phyloP scores from a whole-genome alignment of 2,113 vertebrate genomes.

The Cephalopterus ornatus region DNA sequence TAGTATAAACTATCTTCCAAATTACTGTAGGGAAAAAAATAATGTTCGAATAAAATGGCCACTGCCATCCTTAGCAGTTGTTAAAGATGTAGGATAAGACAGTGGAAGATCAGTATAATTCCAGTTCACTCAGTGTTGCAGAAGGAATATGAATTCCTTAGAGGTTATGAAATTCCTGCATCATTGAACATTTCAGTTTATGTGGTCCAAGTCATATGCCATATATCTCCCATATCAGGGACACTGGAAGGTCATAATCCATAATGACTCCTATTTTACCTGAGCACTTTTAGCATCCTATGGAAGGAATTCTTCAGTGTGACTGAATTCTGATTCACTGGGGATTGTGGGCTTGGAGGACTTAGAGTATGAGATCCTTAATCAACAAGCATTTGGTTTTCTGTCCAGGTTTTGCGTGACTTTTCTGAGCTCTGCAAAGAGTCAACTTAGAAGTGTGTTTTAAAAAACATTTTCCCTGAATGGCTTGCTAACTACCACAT shows the following conservation, averaged over 20 bases:
- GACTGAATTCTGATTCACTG: neutral
- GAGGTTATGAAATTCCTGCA: slow-evolving; percentile 28
- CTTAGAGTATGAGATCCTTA: neutral
- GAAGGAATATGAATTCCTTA: slow-evolving; percentile 22
- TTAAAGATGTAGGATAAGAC: neutral
- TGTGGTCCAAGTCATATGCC: neutral
- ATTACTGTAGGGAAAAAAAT: neutral
- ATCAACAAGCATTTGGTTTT: neutral
- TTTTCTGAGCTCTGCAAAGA: neutral
- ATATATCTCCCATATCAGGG: neutral
- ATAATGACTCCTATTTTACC: neutral
- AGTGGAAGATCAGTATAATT: slow-evolving; percentile 13
- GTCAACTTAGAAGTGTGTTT: neutral
- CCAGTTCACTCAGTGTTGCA: neutral
- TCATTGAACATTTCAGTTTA: slow-evolving; percentile 24
- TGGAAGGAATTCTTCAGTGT: neutral
- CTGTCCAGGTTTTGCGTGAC: neutral
- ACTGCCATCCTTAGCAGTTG: neutral
- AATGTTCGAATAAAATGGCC: neutral
- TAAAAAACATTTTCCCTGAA: neutral
- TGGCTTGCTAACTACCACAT: neutral
- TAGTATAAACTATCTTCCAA: neutral
- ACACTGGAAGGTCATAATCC: neutral
- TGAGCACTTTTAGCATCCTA: neutral
- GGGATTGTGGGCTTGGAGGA: neutral